A percentile compares a stretch with the other conserved stretches of the same genome.
Conservation (phyloP, 2,888 invertebrate species). For the Diloba caeruleocephala region DNA sequence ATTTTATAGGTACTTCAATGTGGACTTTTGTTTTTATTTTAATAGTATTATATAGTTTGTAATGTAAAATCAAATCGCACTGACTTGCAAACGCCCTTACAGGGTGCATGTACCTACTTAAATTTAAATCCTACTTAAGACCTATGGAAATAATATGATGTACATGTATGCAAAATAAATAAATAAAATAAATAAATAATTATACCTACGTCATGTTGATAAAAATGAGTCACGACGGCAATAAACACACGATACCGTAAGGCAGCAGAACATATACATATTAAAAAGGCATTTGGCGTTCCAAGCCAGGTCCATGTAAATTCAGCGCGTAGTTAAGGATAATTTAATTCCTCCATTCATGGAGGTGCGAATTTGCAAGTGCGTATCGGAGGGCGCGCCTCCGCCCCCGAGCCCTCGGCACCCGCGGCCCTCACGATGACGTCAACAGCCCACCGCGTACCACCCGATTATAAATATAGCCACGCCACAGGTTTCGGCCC, state of each 20-base stretch:
- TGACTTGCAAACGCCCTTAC: too few relatives aligned
- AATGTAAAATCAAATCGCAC: too few relatives aligned
- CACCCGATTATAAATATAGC: slow-evolving; percentile 87
- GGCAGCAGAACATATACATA: slow-evolving; percentile 46
- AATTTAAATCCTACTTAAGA: too few relatives aligned
- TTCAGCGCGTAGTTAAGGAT: slow-evolving; percentile 74
- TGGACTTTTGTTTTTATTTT: too few relatives aligned
- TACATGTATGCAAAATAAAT: too few relatives aligned
- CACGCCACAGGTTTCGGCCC: slow-evolving; percentile 85
- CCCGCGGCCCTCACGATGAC: slow-evolving; percentile 76
- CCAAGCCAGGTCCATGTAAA: slow-evolving; percentile 74
- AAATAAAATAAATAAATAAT: too few relatives aligned
- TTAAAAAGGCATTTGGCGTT: slow-evolving; percentile 64
- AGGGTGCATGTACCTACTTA: too few relatives aligned
- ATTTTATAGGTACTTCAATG: too few relatives aligned
- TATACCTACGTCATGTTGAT: slow-evolving; percentile 7
- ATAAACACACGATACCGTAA: slow-evolving; percentile 27
- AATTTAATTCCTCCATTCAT: slow-evolving; percentile 87
- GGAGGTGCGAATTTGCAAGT: slow-evolving; percentile 87
- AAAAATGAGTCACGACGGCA: slow-evolving; percentile 22
- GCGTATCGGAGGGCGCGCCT: slow-evolving; percentile 84
- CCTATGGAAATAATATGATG: too few relatives aligned
- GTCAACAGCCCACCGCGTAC: slow-evolving; percentile 82
- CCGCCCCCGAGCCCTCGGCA: slow-evolving; percentile 54
- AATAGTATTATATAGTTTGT: too few relatives aligned